Conservation (phyloP, 2,113 vertebrate species). For the Odocoileus virginianus region DNA sequence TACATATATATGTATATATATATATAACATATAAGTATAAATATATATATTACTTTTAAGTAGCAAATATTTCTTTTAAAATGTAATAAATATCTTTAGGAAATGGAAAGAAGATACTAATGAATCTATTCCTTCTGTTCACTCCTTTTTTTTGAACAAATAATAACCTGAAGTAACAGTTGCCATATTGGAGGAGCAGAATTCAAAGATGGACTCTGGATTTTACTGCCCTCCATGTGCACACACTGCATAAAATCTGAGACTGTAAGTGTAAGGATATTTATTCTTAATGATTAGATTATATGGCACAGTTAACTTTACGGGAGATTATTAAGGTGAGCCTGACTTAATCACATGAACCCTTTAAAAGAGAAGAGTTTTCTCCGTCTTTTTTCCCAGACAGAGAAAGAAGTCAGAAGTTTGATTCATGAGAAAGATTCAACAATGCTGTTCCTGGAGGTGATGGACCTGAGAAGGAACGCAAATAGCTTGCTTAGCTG, state of each 20-base stretch:
- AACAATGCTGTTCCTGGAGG: background rate
- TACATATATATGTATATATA: background rate
- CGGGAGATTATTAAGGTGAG: background rate
- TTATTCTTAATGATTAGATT: background rate
- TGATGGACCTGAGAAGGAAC: background rate
- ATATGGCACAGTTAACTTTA: background rate
- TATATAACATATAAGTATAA: background rate
- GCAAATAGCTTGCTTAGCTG: background rate
- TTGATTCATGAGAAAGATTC: background rate
- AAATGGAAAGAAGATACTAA: background rate
- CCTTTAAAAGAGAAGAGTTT: background rate
- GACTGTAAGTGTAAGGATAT: background rate
- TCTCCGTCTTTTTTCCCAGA: background rate
- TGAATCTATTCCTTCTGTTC: background rate
- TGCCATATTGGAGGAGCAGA: no score
- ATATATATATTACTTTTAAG: background rate
- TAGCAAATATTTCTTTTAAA: background rate
- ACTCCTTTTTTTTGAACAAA: background rate
- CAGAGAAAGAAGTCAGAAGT: background rate
- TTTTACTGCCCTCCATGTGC: no score
- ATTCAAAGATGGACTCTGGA: no score
- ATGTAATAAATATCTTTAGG: background rate
- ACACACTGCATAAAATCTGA: no score
- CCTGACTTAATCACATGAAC: background rate
- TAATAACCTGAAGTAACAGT: no score